Evolutionary conservation across 2,113 vertebrate genomes (phyloP).

Genomic region (Cheilinus undulatus): DNA sequence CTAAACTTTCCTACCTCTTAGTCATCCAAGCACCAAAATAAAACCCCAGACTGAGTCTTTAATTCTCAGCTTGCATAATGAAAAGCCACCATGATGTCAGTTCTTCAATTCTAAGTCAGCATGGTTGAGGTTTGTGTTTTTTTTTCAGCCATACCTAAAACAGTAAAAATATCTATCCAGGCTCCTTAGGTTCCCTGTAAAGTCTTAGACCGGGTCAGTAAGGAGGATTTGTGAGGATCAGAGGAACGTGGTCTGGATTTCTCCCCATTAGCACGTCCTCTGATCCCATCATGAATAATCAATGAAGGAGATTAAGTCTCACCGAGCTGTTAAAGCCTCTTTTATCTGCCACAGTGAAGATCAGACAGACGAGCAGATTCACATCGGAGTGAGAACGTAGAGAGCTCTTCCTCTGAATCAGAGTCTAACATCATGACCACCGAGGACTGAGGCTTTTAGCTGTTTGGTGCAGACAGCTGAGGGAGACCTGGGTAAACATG

Average conservation of each 20-base stretch:
- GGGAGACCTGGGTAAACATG: neutral
- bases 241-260: conserved; percentile 14
- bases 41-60: no score
- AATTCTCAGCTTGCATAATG: neutral
- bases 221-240: conserved; percentile 10
- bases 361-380: conserved; percentile 4
- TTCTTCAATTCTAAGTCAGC: no score
- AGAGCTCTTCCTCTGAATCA: neutral
- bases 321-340: neutral
- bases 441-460: neutral
- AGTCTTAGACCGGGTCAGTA: neutral
- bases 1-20: neutral
- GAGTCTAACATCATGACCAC: conserved; percentile 3
- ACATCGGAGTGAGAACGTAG: neutral
- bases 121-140: neutral
- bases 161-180: neutral
- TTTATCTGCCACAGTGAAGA: conserved; percentile 13
- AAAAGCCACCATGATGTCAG: neutral
- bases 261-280: conserved; percentile 5
- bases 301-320: conserved; percentile 6
- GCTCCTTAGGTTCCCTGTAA: neutral
- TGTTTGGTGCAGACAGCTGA: neutral
- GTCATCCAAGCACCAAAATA: neutral
- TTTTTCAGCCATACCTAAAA: neutral
- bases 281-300: conserved; percentile 26